Conservation (phyloP, 2,888 invertebrate genomes). For the Cerceris rybyensis region DNA sequence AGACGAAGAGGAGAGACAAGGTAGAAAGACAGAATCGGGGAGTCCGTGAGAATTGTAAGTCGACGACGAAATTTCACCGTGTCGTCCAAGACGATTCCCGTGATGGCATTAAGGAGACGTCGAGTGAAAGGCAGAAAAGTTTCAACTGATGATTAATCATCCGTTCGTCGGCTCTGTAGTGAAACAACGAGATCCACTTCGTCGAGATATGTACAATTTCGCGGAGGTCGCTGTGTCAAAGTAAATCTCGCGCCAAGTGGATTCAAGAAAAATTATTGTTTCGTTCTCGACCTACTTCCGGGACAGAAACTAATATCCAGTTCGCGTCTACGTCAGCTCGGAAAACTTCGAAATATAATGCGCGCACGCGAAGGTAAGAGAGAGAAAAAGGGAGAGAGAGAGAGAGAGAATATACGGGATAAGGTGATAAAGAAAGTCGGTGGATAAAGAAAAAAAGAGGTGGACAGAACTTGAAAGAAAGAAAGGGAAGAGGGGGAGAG, state of each 20-base stretch:
- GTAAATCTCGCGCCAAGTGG: slow-evolving; percentile 66
- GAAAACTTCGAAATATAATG: slow-evolving; percentile 35
- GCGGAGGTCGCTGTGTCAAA: slow-evolving; percentile 59
- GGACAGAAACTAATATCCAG: slow-evolving; percentile 64
- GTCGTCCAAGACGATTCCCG: background rate
- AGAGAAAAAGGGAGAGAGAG: no score
- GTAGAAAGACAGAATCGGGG: no score
- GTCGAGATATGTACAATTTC: slow-evolving; percentile 53
- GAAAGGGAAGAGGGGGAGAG: no score
- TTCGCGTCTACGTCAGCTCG: slow-evolving; percentile 27
- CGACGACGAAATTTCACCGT: slow-evolving; percentile 16
- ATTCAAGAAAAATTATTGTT: slow-evolving; percentile 71
- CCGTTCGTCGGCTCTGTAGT: background rate
- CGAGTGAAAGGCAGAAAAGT: slow-evolving; percentile 31
- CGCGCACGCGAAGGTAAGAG: background rate
- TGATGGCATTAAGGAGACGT: slow-evolving; percentile 32
- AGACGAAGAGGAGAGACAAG: no score
- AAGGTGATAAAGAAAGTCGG: no score
- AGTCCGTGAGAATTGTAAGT: no score
- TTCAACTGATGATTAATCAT: slow-evolving; percentile 47
- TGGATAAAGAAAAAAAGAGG: no score
- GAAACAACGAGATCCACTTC: slow-evolving; percentile 44
- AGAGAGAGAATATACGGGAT: background rate
- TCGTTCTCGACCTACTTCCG: slow-evolving; percentile 65
- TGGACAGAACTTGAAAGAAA: no score